Evolutionary conservation across 1,140 invertebrate species (phyloP).

Genomic region (Tetramorium alpestre): DNA sequence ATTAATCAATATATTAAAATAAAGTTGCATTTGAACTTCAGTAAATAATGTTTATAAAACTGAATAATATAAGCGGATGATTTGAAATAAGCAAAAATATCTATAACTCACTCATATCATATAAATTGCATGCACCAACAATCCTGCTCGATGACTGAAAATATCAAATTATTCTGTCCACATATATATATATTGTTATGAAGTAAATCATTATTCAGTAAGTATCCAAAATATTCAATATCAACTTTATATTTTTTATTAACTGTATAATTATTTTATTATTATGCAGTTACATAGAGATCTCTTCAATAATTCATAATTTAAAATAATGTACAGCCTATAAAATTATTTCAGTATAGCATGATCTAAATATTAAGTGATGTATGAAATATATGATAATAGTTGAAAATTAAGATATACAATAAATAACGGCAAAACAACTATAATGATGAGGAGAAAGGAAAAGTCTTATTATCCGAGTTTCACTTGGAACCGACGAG

Average conservation of each 20-base stretch:
- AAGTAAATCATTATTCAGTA: neutral
- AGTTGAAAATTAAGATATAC: neutral
- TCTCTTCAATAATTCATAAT: too few species aligned
- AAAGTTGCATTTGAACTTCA: neutral
- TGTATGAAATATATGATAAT: neutral
- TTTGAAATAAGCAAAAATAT: neutral
- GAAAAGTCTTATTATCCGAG: conserved; percentile 38
- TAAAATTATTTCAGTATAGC: neutral
- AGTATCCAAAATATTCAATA: too few species aligned
- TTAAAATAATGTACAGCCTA: neutral
- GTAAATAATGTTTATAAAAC: neutral
- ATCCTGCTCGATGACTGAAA: neutral
- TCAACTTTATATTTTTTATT: too few species aligned
- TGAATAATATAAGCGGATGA: neutral
- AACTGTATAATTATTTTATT: too few species aligned
- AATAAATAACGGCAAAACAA: neutral
- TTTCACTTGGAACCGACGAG: conserved; percentile 23
- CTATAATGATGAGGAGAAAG: conserved; percentile 8
- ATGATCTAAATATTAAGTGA: neutral
- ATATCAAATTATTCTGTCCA: neutral
- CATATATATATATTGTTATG: neutral
- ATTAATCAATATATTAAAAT: neutral
- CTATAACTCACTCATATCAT: neutral
- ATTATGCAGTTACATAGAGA: too few species aligned
- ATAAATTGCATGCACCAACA: neutral